These are phyloP conservation scores for Noctua janthe DNA, from an alignment of 2,888 invertebrate species.

Conservation along the genomic window DNA sequence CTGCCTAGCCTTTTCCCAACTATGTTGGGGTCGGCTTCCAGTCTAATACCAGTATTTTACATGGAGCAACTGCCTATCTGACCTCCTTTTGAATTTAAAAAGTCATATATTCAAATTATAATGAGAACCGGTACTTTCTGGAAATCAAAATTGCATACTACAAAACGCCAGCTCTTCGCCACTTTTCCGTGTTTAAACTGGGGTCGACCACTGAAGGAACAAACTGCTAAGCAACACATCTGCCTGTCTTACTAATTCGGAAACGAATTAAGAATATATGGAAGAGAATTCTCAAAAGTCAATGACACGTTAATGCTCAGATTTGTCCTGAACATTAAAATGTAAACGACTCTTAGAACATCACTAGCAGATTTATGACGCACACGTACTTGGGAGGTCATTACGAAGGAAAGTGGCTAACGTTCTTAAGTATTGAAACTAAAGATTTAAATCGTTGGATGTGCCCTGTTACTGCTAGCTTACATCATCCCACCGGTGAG, in stretches of 20 bases:
- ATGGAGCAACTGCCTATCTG: too few relatives aligned
- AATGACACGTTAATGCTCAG: neutral
- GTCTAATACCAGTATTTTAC: too few relatives aligned
- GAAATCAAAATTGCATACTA: neutral
- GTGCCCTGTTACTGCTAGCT: too few relatives aligned
- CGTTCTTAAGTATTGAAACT: constrained; percentile 7
- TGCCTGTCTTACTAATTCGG: neutral
- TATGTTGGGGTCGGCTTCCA: too few relatives aligned
- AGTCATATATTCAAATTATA: neutral
- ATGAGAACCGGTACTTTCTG: neutral
- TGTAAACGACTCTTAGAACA: neutral
- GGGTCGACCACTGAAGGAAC: neutral
- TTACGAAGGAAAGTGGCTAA: constrained; percentile 22
- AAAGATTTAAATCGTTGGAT: neutral
- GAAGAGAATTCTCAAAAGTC: neutral
- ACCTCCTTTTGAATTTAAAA: too few relatives aligned
- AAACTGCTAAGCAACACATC: neutral
- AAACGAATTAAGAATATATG: neutral
- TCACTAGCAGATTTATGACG: constrained; percentile 7
- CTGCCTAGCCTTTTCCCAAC: too few relatives aligned
- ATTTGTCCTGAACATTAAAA: neutral
- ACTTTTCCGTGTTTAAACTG: neutral
- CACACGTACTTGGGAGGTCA: neutral
- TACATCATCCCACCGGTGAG: neutral
- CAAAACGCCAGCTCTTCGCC: neutral